phyloP scores from a whole-genome alignment of 2,888 invertebrate species.

The Melanchra persicariae region DNA sequence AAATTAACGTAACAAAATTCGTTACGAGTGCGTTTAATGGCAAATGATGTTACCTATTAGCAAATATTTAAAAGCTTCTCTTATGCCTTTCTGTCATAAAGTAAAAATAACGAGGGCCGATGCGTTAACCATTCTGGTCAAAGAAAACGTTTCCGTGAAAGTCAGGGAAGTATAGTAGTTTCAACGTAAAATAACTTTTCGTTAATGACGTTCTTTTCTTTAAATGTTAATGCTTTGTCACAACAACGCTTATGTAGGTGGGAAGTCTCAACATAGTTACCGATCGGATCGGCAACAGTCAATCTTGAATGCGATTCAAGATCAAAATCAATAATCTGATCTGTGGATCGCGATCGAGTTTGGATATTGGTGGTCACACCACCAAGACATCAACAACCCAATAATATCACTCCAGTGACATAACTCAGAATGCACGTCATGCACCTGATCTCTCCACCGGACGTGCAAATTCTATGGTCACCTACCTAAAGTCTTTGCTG shows the following conservation, averaged over 20 bases:
- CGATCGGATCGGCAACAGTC: too few species aligned
- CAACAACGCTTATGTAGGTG: too few species aligned
- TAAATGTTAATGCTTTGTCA: conserved; percentile 11
- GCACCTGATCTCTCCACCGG: too few species aligned
- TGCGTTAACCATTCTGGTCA: neutral
- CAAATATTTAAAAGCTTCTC: neutral
- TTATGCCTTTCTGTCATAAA: conserved; percentile 1
- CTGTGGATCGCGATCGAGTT: too few species aligned
- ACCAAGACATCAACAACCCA: too few species aligned
- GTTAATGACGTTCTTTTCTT: conserved; percentile 30
- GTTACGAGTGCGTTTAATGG: neutral
- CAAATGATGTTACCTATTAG: neutral
- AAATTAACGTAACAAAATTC: neutral
- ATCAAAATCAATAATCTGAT: too few species aligned
- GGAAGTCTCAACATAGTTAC: too few species aligned
- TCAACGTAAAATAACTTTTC: conserved; percentile 2
- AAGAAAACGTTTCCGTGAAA: conserved; percentile 32
- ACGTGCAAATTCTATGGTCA: too few species aligned
- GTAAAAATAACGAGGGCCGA: neutral
- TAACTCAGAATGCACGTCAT: too few species aligned
- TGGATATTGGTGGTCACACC: too few species aligned
- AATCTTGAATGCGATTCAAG: too few species aligned
- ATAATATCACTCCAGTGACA: too few species aligned
- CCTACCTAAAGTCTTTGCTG: conserved; percentile 87
- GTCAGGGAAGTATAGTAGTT: conserved; percentile 10